Evolutionary conservation across 2,888 invertebrate species (phyloP).

Genomic region (Drosophila mimica): DNA sequence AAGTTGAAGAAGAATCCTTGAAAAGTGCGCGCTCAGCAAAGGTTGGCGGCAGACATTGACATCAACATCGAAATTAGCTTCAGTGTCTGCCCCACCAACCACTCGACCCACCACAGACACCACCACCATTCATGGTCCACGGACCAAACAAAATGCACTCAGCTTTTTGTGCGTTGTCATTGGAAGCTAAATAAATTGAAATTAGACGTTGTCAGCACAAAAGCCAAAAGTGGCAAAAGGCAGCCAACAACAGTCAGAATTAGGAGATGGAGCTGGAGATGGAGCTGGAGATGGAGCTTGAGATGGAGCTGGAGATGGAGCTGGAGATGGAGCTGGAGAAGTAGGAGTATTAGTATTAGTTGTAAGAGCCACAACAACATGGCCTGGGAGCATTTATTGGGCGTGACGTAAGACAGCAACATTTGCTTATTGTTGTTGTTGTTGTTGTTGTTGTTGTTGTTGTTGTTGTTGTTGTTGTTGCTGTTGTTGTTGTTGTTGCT

Average conservation of each 20-base stretch:
- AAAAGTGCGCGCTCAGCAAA: constrained; percentile 57
- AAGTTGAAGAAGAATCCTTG: constrained; percentile 28
- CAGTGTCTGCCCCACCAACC: constrained; percentile 4
- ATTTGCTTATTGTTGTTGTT: not conserved
- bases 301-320: constrained; percentile 3
- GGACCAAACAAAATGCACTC: constrained; percentile 45
- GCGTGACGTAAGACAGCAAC: constrained; percentile 33
- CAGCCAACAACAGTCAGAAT: constrained; percentile 8
- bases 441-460: not conserved
- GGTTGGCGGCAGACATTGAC: constrained; percentile 41
- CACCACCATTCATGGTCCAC: not conserved
- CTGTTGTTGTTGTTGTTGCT: not conserved
- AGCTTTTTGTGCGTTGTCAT: constrained; percentile 75
- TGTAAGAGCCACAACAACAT: not conserved
- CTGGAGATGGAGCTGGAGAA: not conserved
- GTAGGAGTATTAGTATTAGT: not conserved
- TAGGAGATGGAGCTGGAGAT: not conserved
- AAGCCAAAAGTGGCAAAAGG: constrained; percentile 56
- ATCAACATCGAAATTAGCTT: constrained; percentile 59
- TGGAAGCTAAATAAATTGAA: constrained; percentile 78
- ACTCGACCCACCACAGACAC: too few relatives aligned
- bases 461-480: constrained; percentile 1
- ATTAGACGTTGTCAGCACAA: constrained; percentile 76
- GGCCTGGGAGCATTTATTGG: constrained; percentile 23
- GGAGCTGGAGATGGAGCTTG: constrained; percentile 20